phyloP scores from a whole-genome alignment of 2,888 invertebrate genomes.

The Ischnura elegans region DNA sequence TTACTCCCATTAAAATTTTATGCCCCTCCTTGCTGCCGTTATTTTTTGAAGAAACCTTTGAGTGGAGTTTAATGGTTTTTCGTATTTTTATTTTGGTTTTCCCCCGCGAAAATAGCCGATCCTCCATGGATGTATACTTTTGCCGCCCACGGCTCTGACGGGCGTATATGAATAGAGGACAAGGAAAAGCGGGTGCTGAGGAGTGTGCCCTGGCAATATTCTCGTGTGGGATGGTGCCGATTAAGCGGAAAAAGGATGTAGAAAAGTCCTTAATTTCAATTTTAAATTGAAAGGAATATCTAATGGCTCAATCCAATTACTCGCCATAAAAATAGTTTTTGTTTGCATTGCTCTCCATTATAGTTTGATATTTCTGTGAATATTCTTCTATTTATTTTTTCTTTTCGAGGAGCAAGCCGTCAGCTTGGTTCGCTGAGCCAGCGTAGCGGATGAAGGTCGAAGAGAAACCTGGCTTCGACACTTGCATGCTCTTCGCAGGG shows the following conservation, averaged over 20 bases:
- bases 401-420: too few relatives aligned
- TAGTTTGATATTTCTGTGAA: too few relatives aligned
- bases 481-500: too few relatives aligned
- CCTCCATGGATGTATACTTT: background rate
- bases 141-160: background rate
- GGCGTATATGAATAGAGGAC: background rate
- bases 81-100: background rate
- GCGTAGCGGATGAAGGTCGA: too few relatives aligned
- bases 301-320: background rate
- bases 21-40: background rate
- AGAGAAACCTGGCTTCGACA: too few relatives aligned
- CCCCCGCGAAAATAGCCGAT: slow-evolving; percentile 2
- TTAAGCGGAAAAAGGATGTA: background rate
- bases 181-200: background rate
- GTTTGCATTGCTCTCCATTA: too few relatives aligned
- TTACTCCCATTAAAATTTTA: background rate
- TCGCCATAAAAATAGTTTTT: background rate
- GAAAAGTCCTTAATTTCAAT: background rate
- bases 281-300: background rate
- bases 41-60: background rate
- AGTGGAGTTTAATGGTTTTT: background rate
- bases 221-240: background rate
- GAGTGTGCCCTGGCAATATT: background rate
- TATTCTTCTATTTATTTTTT: too few relatives aligned
- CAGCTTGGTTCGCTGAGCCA: too few relatives aligned